phyloP scores from a whole-genome alignment of 2,113 vertebrate species.

The Anhinga anhinga region DNA sequence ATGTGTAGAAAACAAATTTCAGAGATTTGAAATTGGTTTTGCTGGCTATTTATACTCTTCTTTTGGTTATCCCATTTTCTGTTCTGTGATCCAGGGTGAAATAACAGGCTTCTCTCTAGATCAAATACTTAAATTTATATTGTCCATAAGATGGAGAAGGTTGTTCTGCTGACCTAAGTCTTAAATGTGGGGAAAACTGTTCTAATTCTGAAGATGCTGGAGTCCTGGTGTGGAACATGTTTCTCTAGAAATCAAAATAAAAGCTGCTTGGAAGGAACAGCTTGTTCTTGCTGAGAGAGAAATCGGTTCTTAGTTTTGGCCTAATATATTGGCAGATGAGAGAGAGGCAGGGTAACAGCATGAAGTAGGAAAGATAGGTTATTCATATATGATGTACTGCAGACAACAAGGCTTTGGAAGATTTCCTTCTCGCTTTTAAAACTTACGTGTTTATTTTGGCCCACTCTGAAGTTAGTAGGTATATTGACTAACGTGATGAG shows the following conservation, averaged over 20 bases:
- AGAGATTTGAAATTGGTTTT: neutral
- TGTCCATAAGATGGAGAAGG: neutral
- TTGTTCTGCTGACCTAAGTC: neutral
- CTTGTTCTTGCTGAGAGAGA: neutral
- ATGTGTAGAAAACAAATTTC: neutral
- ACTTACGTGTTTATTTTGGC: neutral
- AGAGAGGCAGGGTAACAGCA: neutral
- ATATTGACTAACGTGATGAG: neutral
- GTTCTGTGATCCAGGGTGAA: neutral
- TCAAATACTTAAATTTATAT: neutral
- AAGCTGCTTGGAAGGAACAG: constrained; percentile 1
- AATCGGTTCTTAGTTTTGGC: neutral
- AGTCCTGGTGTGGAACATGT: neutral
- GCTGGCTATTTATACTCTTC: neutral
- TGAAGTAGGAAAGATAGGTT: neutral
- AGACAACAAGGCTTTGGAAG: neutral
- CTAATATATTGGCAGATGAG: neutral
- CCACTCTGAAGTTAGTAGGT: neutral
- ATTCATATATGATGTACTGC: neutral
- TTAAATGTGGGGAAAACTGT: neutral
- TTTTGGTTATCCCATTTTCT: neutral
- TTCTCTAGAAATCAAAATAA: constrained; percentile 41
- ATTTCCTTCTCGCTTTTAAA: neutral
- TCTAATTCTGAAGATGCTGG: neutral
- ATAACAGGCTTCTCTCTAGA: neutral